Percentiles rank a stretch among this genome's conserved stretches.
phyloP scores from a whole-genome alignment of 2,113 vertebrate genomes.

The Vulpes vulpes region DNA sequence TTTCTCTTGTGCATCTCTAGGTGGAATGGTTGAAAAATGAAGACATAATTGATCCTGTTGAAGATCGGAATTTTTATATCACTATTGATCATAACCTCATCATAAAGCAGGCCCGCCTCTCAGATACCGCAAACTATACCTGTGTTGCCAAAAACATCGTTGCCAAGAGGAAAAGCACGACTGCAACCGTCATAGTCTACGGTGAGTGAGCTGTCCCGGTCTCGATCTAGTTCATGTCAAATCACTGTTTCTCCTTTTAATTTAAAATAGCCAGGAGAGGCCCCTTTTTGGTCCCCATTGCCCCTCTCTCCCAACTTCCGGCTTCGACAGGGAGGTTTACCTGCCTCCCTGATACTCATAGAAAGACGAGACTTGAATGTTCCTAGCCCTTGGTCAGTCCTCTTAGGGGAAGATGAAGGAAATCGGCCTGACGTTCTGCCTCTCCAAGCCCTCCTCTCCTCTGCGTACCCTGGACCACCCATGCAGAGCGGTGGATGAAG shows the following conservation, averaged over 20 bases:
- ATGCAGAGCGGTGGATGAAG: not conserved
- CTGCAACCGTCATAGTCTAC: conserved; percentile 95
- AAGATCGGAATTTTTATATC: conserved; percentile 97
- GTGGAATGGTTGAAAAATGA: conserved; percentile 98
- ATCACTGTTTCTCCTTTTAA: not conserved
- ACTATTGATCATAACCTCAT: conserved; percentile 98
- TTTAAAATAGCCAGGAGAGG: not conserved
- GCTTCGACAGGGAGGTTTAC: not conserved
- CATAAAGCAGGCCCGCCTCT: conserved; percentile 97
- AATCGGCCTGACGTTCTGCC: not conserved
- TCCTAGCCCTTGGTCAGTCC: not conserved
- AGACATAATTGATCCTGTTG: conserved; percentile 95
- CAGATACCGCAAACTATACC: conserved; percentile 97
- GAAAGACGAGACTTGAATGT: not conserved
- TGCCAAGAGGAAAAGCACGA: conserved; percentile 95
- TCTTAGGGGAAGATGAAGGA: not conserved
- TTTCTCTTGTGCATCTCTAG: conserved; percentile 83
- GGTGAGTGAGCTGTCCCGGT: conserved; percentile 86
- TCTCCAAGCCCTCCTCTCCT: not conserved
- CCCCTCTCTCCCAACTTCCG: not conserved
- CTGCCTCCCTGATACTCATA: not conserved
- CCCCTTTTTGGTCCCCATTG: fast-evolving
- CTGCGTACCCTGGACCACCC: fast-evolving
- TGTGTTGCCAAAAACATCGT: conserved; percentile 98
- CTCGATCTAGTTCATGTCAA: not conserved